A percentile compares a stretch with the other conserved stretches of the same genome.
These are phyloP conservation scores for Mesorhabditis belari DNA, from an alignment of 2,888 invertebrate genomes.

Conservation along the genomic window DNA sequence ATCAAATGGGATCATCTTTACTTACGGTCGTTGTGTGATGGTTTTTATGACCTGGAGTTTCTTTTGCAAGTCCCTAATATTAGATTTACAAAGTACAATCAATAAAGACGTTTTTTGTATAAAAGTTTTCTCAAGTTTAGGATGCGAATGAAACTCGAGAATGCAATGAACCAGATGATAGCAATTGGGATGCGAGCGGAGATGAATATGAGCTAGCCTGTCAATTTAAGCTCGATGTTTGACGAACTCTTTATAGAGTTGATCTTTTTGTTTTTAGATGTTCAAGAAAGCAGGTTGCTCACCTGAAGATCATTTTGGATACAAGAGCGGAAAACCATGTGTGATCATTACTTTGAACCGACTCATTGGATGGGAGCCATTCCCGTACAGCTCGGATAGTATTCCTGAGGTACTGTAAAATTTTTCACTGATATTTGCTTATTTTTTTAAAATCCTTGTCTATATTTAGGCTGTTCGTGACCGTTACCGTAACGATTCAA, in stretches of 20 bases:
- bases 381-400: slow-evolving; percentile 62
- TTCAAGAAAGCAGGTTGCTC: slow-evolving; percentile 36
- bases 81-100: too few species aligned
- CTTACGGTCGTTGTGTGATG: too few species aligned
- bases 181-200: slow-evolving; percentile 9
- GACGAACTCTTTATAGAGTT: neutral
- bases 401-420: slow-evolving; percentile 60
- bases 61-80: too few species aligned
- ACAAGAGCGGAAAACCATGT: slow-evolving; percentile 76
- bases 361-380: slow-evolving; percentile 52
- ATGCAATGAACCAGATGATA: slow-evolving; percentile 31
- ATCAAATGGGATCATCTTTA: too few species aligned
- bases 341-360: slow-evolving; percentile 90
- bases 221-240: neutral
- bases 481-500: slow-evolving; percentile 53
- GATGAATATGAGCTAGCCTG: neutral
- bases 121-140: too few species aligned
- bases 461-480: slow-evolving; percentile 36
- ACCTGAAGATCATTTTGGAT: slow-evolving; percentile 67
- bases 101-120: too few species aligned
- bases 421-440: neutral
- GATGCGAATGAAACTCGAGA: slow-evolving; percentile 33
- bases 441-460: neutral
- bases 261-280: slow-evolving; percentile 5
- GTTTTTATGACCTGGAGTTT: too few species aligned